Evolutionary conservation across 1,140 invertebrate species (phyloP), one percentile per base, ranked within the genome.

Genomic region (Drosophila nannoptera): DNA sequence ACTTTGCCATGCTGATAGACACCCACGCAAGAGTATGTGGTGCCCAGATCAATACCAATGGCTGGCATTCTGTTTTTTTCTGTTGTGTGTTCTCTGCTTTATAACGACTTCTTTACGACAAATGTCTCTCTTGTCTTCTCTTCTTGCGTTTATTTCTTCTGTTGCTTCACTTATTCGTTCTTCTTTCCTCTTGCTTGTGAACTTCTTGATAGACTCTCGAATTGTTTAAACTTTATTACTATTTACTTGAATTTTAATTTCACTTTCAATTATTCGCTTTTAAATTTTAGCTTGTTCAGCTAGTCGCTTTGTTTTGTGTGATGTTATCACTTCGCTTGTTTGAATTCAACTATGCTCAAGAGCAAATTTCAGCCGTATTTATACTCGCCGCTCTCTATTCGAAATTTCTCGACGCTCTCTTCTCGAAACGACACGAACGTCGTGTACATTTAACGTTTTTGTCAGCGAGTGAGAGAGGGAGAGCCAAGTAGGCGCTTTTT

Each of bases 1-100:
- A 97, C 94, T 90, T 96, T 96, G 49, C 96, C 96, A 83, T 97
- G 92, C 76, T 95, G 93, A 89, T 92, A 96, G 8, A 95, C 94
- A 56, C 94, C 95, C 11, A 96, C 94, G 77, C 94, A 95, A 22
- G 94, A 95, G 90, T 94, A 95, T 48, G 93, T 95, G 69, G 92
- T 95, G 60, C 94, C 94, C 75, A 94, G 90, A 90, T 95, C 94
- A 84, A 95, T 95, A 89, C 94, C 94, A 83, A 94, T 92, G 67
- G 94, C 94, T 77, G 92, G 92, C 84, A 88, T 88, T 64, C 52
- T 88, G 45, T 40, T 49, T 32, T 29, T 66, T 33, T 66, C 31
- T 61, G 64, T 2, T 45, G 31, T 36, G 32, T 22, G 59, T 40
- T 40, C 38, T 56, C 7, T 46, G 45, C 16, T 11, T 31, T 55